Evolutionary conservation across 2,888 invertebrate species (phyloP).

Genomic region (Imbricaverruca yamaguchii): DNA sequence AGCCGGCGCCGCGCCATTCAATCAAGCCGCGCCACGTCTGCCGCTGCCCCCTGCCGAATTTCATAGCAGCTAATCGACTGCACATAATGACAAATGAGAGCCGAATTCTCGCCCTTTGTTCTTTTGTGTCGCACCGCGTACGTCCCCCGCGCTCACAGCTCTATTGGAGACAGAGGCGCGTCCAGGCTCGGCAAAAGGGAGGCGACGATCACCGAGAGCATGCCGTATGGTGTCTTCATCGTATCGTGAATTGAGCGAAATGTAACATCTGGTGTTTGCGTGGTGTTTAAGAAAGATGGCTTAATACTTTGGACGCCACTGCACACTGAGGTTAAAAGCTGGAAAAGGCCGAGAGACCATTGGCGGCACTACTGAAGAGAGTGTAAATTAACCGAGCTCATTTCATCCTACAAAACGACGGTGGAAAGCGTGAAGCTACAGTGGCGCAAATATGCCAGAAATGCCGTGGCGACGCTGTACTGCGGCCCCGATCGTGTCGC

Average conservation of each 20-base stretch:
- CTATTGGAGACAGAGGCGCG: background rate
- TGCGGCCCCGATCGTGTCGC: background rate
- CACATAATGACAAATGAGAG: conserved; percentile 18
- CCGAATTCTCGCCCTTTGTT: conserved; percentile 2
- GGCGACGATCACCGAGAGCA: too few relatives aligned
- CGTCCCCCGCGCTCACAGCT: conserved; percentile 1
- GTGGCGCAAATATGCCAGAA: background rate
- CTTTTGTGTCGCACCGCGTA: background rate
- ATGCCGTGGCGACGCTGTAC: background rate
- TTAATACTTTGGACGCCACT: background rate
- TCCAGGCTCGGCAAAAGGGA: background rate
- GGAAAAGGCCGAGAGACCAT: background rate
- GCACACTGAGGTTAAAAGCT: background rate
- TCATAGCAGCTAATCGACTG: conserved; percentile 20
- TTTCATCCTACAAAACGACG: background rate
- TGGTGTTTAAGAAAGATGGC: background rate
- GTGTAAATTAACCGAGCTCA: background rate
- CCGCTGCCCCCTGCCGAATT: background rate
- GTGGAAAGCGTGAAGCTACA: background rate
- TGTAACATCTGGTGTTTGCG: too few relatives aligned
- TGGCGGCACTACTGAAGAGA: background rate
- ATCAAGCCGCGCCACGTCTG: background rate
- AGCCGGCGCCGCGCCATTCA: background rate
- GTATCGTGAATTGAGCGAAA: too few relatives aligned
- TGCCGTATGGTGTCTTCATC: too few relatives aligned